Base-by-base conservation (phyloP, 2,888 invertebrate species). In the Neria commutata region DNA sequence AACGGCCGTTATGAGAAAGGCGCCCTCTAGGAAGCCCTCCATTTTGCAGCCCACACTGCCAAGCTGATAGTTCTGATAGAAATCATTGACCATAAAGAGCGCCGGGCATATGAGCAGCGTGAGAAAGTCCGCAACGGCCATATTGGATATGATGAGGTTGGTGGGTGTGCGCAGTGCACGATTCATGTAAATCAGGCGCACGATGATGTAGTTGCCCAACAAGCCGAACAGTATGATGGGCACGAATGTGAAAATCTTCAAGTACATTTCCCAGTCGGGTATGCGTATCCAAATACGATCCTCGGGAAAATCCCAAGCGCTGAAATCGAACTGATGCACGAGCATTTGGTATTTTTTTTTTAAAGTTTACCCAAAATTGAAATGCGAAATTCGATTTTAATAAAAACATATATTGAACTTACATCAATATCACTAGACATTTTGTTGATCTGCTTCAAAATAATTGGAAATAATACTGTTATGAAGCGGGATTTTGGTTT, bases 61-160 rank as follows among this genome's bases (percentile, higher is more conserved):
- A 58, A 94, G 80, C 64, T 89, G 84, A 77, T 88, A 94, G 69
- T 91, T 91, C 81, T 93, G 92, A 72, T 87, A 91, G 70, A 92
- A 87, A 75, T 92, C 90, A 45, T 87, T 84, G 14, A 88, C 85
- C 63, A 94, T 82, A 81, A 91, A 89, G 70, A 93, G 87, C 86
- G 89, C 89, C 0, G 93, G 91, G 54, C 91, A 90, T 10, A 91
- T 81, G 1, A 90, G 62, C 3, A 91, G 76, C 0, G 88, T 88
- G 1, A 87, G 71, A 17, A 90, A 80, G 76, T 92, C 92, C 0
- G 89, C 88, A 0, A 87, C 71, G 0, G 91, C 91, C 87, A 92
- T 86, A 70, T 91, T 92, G 40, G 87, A 88, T 24, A 92, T 86
- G 50, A 92, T 83, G 33, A 88, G 83, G 79, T 92, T 91, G 14